Base-by-base conservation (phyloP, 2,888 invertebrate species). In the Toxonevra muliebris region DNA sequence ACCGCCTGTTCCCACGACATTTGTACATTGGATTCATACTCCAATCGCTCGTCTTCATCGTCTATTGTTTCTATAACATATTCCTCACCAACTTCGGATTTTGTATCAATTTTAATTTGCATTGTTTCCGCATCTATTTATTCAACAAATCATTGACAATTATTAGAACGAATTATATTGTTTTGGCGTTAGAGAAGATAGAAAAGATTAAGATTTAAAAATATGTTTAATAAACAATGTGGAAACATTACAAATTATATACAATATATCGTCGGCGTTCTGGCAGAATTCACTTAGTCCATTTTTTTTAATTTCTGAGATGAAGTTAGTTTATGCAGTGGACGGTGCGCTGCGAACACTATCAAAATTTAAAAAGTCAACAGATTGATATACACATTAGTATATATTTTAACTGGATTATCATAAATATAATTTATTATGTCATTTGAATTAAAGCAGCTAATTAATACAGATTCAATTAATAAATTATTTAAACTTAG, bases 1-100 rank as follows among this genome's bases (percentile, higher is more conserved):
- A 73, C 73, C 63, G 69, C 71, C 48, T 73, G 65, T 68, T 72
- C 68, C 72, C 73, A 71, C 53, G 61, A 67, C 40, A 66, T 68
- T n/a, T 68, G 45, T 9, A 67, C 67, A n/a, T 68, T 63, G 11
- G 54, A 19, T 42, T 17, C 45, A 50, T 50, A n/a, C 30, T 30
- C 30, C 30, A 30, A 30, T 30, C 30, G 30, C 30, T 40, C 41
- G 5, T 12, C 17, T 40, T 17, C 61, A 13, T n/a, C 12, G 11
- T 57, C 57, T 57, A n/a, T 19, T 42, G 17, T 43, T 13, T 59
- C 42, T 45, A 48, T 43, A 17, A 54, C 15, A 58, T 59, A 50
- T 60, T 62, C 65, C 19, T 67, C 63, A 10, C 62, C 52, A 3
- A 69, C 68, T 8, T 58, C 50, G 11, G 9, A 19, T 15, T 61